Base-by-base conservation (phyloP, 1,140 invertebrate species). In the Chrysoperla carnea region DNA sequence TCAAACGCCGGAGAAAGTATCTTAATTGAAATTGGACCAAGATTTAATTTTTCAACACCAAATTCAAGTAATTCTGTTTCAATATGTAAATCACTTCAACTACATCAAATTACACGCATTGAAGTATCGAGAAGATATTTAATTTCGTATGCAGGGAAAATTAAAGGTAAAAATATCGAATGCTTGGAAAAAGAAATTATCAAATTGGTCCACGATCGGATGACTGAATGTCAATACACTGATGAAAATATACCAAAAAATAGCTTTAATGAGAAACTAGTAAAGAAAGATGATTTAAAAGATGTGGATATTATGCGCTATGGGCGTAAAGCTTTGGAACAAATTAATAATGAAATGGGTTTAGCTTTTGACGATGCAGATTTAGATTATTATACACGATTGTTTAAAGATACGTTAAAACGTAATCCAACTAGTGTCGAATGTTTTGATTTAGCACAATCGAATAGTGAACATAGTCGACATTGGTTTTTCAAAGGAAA, bases 391-490 rank as follows among this genome's bases (percentile, higher is more conserved):
- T 92, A 93, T 52, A 81, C 79, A 35, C 66, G 85, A 48, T 55
- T 93, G 9, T 93, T 92, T 64, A 64, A 69, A 43, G 68, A 78
- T 39, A 82, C 84, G 50, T 62, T 94, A 1, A 81, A 85, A 48
- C 70, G 92, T 37, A 94, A 98, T 68, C 93, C 94, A 11, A 98
- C 93, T 0, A 95, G 85, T 60, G 91, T 97, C 0, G 94, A 99
- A 62, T 84, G 93, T 51, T 96, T 97, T 68, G 94, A 98, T 69
- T 72, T 97, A 39, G 93, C 94, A n/a, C 94, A 99, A 63, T 94
- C 90, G 12, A 98, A 98, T 59, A 94, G 85, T 62, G 87, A 93
- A 58, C 87, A 92, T 57, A 90, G 85, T 43, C 67, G 87, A 6
- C 87, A 93, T 66, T 91, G 87, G 87, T 91, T 93, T 60, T 92